Conservation (phyloP, 2,113 vertebrate genomes). For the Nansenia antarctica region DNA sequence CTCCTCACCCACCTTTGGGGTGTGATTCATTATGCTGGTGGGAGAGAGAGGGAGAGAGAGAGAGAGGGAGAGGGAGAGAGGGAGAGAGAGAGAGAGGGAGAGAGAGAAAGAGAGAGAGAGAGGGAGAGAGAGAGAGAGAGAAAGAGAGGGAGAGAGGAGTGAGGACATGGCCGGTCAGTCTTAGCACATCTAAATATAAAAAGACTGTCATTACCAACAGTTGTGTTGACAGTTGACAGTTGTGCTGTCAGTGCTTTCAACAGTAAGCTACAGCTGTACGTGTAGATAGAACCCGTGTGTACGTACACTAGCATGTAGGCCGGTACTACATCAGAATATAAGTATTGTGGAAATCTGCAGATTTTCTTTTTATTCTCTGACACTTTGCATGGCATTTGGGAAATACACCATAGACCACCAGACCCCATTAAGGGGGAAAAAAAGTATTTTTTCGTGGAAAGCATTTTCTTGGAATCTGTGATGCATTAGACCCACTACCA, state of each 20-base stretch:
- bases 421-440: no score
- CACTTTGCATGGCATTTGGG: neutral
- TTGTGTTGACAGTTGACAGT: no score
- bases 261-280: no score
- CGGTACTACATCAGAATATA: no score
- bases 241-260: no score
- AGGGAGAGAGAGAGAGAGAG: neutral
- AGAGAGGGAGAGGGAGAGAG: neutral
- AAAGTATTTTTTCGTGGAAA: neutral
- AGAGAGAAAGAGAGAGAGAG: neutral
- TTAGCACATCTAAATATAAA: neutral
- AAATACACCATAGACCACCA: no score
- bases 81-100: neutral
- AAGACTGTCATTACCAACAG: no score
- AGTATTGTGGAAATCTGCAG: no score
- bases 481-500: neutral
- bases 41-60: neutral
- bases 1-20: slow-evolving; percentile 81
- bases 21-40: slow-evolving; percentile 90
- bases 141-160: neutral
- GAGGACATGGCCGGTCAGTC: neutral
- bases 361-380: neutral
- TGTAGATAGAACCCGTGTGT: no score
- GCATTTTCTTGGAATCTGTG: neutral
- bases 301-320: no score